Conservation (phyloP, 2,888 invertebrate genomes). For the Azorinus chamasolen region DNA sequence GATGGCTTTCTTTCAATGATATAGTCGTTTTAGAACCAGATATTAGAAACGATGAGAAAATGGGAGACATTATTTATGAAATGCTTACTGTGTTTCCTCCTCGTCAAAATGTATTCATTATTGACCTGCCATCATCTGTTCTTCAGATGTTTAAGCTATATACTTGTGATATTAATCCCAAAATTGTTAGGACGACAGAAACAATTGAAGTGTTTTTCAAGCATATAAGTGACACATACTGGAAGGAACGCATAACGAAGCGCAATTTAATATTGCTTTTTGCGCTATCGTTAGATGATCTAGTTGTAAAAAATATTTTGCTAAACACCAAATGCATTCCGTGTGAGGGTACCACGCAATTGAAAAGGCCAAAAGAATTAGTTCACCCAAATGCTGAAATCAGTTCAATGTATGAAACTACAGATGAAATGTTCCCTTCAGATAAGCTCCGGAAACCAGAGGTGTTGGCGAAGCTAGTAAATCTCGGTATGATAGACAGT, state of each 20-base stretch:
- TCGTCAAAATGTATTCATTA: background rate
- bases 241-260: conserved; percentile 2
- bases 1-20: conserved; percentile 34
- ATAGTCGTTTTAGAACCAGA: conserved; percentile 43
- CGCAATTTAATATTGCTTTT: conserved; percentile 5
- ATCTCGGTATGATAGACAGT: conserved; percentile 67
- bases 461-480: conserved; percentile 35
- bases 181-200: conserved; percentile 6
- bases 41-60: conserved; percentile 16
- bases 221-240: conserved; percentile 16
- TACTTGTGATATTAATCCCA: background rate
- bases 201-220: conserved; percentile 16
- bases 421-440: conserved; percentile 75
- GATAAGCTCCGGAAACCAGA: conserved; percentile 15
- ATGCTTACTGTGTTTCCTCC: conserved; percentile 11
- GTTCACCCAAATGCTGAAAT: conserved; percentile 67
- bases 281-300: conserved; percentile 13
- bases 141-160: background rate
- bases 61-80: conserved; percentile 40
- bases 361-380: conserved; percentile 64
- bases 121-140: conserved; percentile 32
- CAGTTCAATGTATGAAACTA: conserved; percentile 61
- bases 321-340: conserved; percentile 34
- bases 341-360: conserved; percentile 14
- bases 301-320: conserved; percentile 17